Evolutionary conservation across 2,113 vertebrate species (phyloP).

Genomic region (Callionymus lyra): DNA sequence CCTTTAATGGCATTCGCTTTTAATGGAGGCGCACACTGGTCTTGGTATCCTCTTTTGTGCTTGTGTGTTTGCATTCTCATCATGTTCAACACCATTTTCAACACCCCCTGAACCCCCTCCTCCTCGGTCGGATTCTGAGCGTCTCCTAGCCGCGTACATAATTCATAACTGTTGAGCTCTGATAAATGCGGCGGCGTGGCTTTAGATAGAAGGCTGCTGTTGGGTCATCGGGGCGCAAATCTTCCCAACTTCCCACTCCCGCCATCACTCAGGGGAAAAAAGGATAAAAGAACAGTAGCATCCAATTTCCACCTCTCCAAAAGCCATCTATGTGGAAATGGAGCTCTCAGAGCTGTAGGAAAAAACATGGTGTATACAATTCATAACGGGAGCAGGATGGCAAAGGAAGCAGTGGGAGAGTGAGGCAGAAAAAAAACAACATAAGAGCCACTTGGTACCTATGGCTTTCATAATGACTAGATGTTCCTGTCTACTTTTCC

Average conservation of each 20-base stretch:
- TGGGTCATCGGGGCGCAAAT: conserved; percentile 29
- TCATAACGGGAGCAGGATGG: conserved; percentile 30
- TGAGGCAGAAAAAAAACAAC: conserved; percentile 14
- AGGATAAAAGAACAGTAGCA: conserved; percentile 23
- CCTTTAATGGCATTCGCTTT: conserved; percentile 44
- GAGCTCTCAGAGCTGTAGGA: conserved; percentile 31
- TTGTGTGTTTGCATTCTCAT: neutral
- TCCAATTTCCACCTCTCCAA: conserved; percentile 39
- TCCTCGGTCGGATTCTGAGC: conserved; percentile 13
- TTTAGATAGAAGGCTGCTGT: conserved; percentile 39
- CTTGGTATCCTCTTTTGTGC: neutral
- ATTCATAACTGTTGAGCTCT: conserved; percentile 49
- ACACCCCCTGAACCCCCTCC: conserved; percentile 20
- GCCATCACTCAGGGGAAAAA: neutral
- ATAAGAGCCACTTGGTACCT: conserved; percentile 11
- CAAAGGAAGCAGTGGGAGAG: conserved; percentile 8
- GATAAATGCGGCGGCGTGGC: conserved; percentile 42
- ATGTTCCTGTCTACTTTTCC: conserved; percentile 19
- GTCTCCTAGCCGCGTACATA: conserved; percentile 41
- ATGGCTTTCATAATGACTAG: conserved; percentile 24
- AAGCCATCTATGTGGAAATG: conserved; percentile 60
- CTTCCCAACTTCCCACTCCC: conserved; percentile 23
- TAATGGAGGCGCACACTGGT: conserved; percentile 27
- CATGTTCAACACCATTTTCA: conserved; percentile 2
- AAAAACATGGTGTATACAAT: conserved; percentile 34